A percentile compares a stretch with the other conserved stretches of the same genome.
phyloP scores from a whole-genome alignment of 2,888 invertebrate genomes.

The Dimorphilus gyrociliatus region DNA sequence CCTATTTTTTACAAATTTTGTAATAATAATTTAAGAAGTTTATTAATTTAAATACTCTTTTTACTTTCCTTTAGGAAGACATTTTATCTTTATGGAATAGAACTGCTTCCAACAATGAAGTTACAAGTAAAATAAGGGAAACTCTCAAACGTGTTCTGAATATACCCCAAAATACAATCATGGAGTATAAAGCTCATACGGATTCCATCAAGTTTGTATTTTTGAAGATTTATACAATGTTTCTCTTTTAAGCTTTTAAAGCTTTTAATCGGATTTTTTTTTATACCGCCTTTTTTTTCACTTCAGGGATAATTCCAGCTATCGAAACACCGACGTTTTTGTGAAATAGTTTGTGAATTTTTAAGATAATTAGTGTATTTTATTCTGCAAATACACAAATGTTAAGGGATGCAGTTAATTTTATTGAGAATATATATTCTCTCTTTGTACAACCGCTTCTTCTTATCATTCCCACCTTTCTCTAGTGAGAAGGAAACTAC shows the following conservation, averaged over 20 bases:
- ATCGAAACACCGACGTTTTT: conserved; percentile 39
- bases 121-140: conserved; percentile 79
- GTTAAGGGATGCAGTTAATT: too few species aligned
- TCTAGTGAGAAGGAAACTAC: too few species aligned
- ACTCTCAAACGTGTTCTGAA: conserved; percentile 83
- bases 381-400: too few species aligned
- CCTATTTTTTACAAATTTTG: too few species aligned
- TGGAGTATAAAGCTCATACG: conserved; percentile 63
- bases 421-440: too few species aligned
- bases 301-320: conserved; percentile 41
- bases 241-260: neutral
- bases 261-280: too few species aligned
- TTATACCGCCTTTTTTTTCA: conserved; percentile 7
- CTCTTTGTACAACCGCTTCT: too few species aligned
- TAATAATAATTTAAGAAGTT: neutral
- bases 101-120: conserved; percentile 71
- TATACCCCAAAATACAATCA: conserved; percentile 71
- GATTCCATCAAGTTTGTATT: conserved; percentile 54
- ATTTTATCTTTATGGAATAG: conserved; percentile 92
- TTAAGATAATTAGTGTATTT: too few species aligned
- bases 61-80: conserved; percentile 57
- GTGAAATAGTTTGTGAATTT: too few species aligned
- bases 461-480: too few species aligned
- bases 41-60: neutral
- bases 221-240: neutral